Evolutionary conservation across 2,797 vertebrate genomes (phyloP), one percentile per base, ranked within the genome.

Genomic region (Australoheros facetus): DNA sequence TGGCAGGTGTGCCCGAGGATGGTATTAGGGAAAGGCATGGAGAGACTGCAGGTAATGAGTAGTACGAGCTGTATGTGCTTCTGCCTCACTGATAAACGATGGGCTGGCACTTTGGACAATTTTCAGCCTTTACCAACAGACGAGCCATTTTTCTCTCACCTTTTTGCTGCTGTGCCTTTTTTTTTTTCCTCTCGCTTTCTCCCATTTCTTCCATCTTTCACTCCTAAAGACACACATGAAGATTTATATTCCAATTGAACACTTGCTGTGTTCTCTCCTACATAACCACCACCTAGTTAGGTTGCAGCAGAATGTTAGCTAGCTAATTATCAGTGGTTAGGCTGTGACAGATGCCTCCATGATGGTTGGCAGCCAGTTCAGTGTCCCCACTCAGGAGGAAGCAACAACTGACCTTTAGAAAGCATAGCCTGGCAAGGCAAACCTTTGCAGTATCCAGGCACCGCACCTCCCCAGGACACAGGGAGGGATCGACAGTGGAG

Each of bases 71-170:
- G 77, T 56, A 72, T 85, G 84, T 77, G 85, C 90, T 82, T 86
- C 80, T 77, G 56, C 78, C 83, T 75, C 48, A 39, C 83, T 92
- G 89, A 95, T 93, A 92, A 95, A 94, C 73, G 87, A 92, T 58
- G 42, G 85, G 78, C 80, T 89, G 83, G 83, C 84, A 87, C 82
- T 88, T 85, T 16, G 71, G 85, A 90, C 89, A 88, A 92, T 93
- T 91, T 92, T 76, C 80, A 87, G 79, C 80, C 87, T 89, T 91
- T 80, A 89, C 87, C 88, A 77, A 80, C 85, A 82, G 85, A 74
- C 81, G 39, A 89, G 86, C 84, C 83, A 84, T 94, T 94, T 93
- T 88, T 91, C 91, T 93, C 77, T 42, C 71, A 8, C 71, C 39
- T 39, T 79, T 70, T 62, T 64, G 45, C 80, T 10, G 48, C 73